Evolutionary conservation across 2,797 vertebrate species (phyloP).

Genomic region (Thripadectes ignobilis): DNA sequence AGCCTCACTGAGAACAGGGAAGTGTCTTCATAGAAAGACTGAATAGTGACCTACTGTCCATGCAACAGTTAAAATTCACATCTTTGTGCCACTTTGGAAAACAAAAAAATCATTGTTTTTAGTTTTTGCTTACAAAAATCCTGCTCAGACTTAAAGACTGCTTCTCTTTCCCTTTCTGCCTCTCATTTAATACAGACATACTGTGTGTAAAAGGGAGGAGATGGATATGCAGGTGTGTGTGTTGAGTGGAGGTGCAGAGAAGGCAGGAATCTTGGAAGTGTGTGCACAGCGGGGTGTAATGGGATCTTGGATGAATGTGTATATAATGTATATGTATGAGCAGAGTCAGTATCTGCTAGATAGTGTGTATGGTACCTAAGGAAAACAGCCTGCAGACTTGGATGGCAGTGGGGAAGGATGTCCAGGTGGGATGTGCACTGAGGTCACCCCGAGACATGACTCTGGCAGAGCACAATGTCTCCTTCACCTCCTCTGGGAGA

Average conservation of each 20-base stretch:
- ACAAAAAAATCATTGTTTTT: background rate
- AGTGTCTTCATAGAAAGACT: background rate
- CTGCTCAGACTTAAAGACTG: background rate
- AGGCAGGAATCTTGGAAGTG: background rate
- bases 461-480: background rate
- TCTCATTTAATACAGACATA: background rate
- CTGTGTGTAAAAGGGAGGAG: background rate
- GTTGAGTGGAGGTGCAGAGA: background rate
- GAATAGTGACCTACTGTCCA: fast-evolving
- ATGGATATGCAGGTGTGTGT: background rate
- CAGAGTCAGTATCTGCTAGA: background rate
- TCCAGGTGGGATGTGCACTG: fast-evolving
- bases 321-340: background rate
- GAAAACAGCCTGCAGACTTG: background rate
- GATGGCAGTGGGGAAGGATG: background rate
- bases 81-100: background rate
- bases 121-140: background rate
- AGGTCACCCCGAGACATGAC: background rate
- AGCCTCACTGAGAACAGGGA: background rate
- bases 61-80: background rate
- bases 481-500: background rate
- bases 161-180: background rate
- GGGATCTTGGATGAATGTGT: background rate
- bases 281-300: background rate
- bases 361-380: background rate